Evolutionary conservation across 2,888 invertebrate genomes (phyloP), one percentile per base, ranked within the genome.

Genomic region (Phasia obesa): DNA sequence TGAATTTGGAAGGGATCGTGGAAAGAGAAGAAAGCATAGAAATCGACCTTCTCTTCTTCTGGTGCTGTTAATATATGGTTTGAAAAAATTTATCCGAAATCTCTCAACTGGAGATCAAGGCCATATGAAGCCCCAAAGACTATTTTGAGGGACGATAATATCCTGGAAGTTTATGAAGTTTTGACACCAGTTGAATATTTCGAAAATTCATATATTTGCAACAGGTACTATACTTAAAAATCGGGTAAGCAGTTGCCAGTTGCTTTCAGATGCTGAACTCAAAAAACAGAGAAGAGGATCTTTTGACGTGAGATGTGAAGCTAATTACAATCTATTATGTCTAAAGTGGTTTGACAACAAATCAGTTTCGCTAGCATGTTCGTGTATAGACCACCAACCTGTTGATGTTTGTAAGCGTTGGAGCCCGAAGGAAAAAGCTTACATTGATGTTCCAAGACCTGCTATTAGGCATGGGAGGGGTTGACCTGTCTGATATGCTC

Each of bases 271-370:
- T 21, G 59, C 80, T 19, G 53, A 82, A 42, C 47, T 74, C n/a
- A 82, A 81, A 81, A 79, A 78, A 42, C 57, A 75, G 49, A 79
- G 81, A 65, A 84, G 83, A 55, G 79, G 84, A 75, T 84, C 84
- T 75, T 83, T 70, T 55, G 83, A 85, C 60, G 67, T 42, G 6
- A 85, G 64, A 82, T 81, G 31, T 81, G 80, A 84, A 83, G 59
- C 60, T 42, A 82, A 70, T 57, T 21, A 84, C 53, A 85, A 85
- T 79, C 35, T 82, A 31, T 76, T 73, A 47, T 84, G 77, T 81
- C 49, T 82, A 51, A 70, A 51, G 44, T 84, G 84, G 77, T 81
- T 75, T 80, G 85, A 84, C 71, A 85, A 84, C 65, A 84, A 84
- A 69, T 23, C 77, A 64, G 83, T 84, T 59, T 77, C 80, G 74